These are phyloP conservation scores for Melanotaenia nigrans DNA, from an alignment of 2,797 vertebrate species.

Conservation along the genomic window DNA sequence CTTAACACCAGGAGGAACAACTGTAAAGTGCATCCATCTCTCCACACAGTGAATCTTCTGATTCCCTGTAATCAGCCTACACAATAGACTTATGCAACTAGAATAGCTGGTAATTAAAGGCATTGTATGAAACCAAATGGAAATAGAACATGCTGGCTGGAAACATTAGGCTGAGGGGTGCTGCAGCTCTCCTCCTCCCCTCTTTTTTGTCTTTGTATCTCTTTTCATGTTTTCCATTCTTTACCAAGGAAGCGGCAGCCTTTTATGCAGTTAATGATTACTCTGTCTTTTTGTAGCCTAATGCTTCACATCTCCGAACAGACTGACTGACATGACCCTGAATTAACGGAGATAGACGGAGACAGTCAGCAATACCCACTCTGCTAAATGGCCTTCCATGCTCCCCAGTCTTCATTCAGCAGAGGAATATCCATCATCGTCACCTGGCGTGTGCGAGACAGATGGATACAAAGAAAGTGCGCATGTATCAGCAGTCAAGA, in stretches of 20 bases:
- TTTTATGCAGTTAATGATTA: slow-evolving; percentile 64
- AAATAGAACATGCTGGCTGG: slow-evolving; percentile 39
- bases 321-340: slow-evolving; percentile 69
- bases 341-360: slow-evolving; percentile 59
- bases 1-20: background rate
- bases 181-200: slow-evolving; percentile 50
- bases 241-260: slow-evolving; percentile 26
- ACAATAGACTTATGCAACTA: slow-evolving; percentile 54
- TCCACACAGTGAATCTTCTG: slow-evolving; percentile 29
- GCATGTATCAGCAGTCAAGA: slow-evolving; percentile 27
- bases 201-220: slow-evolving; percentile 54
- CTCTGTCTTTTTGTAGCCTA: slow-evolving; percentile 46
- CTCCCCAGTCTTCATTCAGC: slow-evolving; percentile 31
- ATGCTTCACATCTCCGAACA: slow-evolving; percentile 40
- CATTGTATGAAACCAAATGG: slow-evolving; percentile 66
- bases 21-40: slow-evolving; percentile 26
- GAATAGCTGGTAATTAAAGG: slow-evolving; percentile 64
- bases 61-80: slow-evolving; percentile 30
- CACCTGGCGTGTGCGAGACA: slow-evolving; percentile 24
- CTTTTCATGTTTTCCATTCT: slow-evolving; percentile 65
- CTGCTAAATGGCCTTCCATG: slow-evolving; percentile 27
- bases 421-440: slow-evolving; percentile 52
- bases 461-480: slow-evolving; percentile 16
- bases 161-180: slow-evolving; percentile 58
- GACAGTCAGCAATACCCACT: slow-evolving; percentile 14